Evolutionary conservation across 2,797 vertebrate species (phyloP).

Genomic region (Siniperca undulata): DNA sequence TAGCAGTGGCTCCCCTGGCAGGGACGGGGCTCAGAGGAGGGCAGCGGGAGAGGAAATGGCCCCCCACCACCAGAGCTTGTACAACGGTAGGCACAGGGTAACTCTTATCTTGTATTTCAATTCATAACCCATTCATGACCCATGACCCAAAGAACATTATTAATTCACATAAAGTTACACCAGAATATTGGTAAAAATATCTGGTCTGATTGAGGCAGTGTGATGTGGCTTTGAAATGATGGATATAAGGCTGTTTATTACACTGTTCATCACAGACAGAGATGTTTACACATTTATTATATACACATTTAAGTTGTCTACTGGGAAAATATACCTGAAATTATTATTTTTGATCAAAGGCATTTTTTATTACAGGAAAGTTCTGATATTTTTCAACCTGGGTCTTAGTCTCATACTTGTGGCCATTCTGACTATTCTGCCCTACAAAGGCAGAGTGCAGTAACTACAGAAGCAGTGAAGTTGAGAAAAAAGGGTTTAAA

Average conservation of each 20-base stretch:
- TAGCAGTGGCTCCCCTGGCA: constrained; percentile 83
- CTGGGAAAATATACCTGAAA: too few species aligned
- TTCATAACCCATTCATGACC: constrained; percentile 7
- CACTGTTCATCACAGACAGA: neutral
- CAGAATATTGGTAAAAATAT: neutral
- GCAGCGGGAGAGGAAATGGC: constrained; percentile 88
- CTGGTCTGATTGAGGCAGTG: neutral
- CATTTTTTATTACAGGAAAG: too few species aligned
- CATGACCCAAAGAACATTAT: neutral
- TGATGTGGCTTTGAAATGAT: neutral
- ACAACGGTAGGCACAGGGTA: constrained; percentile 92
- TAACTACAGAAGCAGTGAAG: too few species aligned
- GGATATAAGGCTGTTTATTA: neutral
- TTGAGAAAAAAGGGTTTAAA: too few species aligned
- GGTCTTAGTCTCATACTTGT: too few species aligned
- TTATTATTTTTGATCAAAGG: too few species aligned
- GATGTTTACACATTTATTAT: neutral
- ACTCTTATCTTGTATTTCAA: constrained; percentile 47
- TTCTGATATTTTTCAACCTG: too few species aligned
- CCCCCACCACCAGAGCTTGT: constrained; percentile 93
- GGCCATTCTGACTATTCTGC: too few species aligned
- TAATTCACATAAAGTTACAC: neutral
- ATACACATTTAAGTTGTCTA: neutral
- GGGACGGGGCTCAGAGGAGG: constrained; percentile 90
- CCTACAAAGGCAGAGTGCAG: too few species aligned